A percentile compares a stretch with the other conserved stretches of the same genome.
Evolutionary conservation across 2,797 vertebrate genomes (phyloP).

Genomic region (Pelochelys cantorii): DNA sequence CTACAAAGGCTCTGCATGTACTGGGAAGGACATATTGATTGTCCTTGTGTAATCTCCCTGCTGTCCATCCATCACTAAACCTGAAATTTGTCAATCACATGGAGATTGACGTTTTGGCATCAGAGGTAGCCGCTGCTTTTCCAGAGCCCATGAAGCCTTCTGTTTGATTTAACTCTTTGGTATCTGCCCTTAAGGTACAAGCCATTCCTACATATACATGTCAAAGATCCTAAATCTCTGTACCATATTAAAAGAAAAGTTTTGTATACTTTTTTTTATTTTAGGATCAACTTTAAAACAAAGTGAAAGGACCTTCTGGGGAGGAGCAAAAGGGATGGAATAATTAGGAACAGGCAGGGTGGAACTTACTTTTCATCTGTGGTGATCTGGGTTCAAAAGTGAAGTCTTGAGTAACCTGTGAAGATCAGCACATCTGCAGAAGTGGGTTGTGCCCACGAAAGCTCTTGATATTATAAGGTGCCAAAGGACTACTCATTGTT

Average conservation of each 20-base stretch:
- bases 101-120: not conserved
- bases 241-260: not conserved
- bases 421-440: not conserved
- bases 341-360: not conserved
- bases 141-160: not conserved
- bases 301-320: not conserved
- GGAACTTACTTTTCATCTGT: not conserved
- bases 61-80: not conserved
- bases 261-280: not conserved
- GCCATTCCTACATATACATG: not conserved
- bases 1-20: not conserved
- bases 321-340: not conserved
- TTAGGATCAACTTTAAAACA: not conserved
- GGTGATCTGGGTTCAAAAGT: not conserved
- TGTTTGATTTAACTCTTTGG: not conserved
- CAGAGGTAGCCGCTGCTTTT: not conserved
- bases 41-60: constrained; percentile 16
- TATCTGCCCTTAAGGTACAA: not conserved
- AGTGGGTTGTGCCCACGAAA: not conserved
- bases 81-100: constrained; percentile 12
- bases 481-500: too few species aligned
- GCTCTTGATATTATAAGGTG: too few species aligned
- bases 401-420: not conserved
- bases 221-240: not conserved
- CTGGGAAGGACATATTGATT: not conserved